phyloP scores from a whole-genome alignment of 2,888 invertebrate species.

The Lordiphosa fenestrarum region DNA sequence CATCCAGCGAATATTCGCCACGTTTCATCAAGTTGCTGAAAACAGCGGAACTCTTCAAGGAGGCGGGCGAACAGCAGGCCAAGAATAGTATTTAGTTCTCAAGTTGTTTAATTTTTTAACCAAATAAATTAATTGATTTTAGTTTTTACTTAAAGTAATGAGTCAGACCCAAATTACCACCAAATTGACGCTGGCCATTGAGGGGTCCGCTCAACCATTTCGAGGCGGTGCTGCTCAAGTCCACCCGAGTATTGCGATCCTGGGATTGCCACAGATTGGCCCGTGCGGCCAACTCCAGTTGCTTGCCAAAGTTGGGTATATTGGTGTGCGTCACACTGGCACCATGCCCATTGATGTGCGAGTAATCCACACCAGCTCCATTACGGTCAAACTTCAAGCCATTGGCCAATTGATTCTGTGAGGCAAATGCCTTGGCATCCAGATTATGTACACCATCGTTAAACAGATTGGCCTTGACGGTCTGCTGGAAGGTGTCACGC shows the following conservation, averaged over 20 bases:
- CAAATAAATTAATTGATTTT: not conserved
- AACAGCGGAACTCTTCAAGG: constrained; percentile 63
- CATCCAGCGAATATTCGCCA: constrained; percentile 46
- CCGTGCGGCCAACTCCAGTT: constrained; percentile 53
- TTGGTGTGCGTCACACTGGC: constrained; percentile 65
- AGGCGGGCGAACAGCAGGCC: constrained; percentile 41
- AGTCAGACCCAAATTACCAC: constrained; percentile 11
- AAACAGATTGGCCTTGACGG: constrained; percentile 63
- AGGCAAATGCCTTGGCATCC: constrained; percentile 70
- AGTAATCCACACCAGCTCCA: constrained; percentile 71
- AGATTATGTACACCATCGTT: constrained; percentile 67
- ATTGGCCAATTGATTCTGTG: constrained; percentile 72
- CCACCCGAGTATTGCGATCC: constrained; percentile 51
- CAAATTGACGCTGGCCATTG: constrained; percentile 20
- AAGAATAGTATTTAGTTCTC: constrained; percentile 10
- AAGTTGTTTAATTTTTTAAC: constrained; percentile 6
- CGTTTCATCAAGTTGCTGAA: constrained; percentile 70
- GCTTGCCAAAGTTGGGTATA: constrained; percentile 68
- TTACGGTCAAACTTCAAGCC: constrained; percentile 75
- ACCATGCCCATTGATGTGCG: constrained; percentile 69
- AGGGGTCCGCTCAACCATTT: constrained; percentile 47
- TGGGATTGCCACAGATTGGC: constrained; percentile 48
- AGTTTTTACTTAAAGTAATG: constrained; percentile 20
- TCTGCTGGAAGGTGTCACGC: constrained; percentile 53
- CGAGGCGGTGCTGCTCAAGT: constrained; percentile 37